phyloP scores from a whole-genome alignment of 2,797 vertebrate species.

The Tarsius wallacei region DNA sequence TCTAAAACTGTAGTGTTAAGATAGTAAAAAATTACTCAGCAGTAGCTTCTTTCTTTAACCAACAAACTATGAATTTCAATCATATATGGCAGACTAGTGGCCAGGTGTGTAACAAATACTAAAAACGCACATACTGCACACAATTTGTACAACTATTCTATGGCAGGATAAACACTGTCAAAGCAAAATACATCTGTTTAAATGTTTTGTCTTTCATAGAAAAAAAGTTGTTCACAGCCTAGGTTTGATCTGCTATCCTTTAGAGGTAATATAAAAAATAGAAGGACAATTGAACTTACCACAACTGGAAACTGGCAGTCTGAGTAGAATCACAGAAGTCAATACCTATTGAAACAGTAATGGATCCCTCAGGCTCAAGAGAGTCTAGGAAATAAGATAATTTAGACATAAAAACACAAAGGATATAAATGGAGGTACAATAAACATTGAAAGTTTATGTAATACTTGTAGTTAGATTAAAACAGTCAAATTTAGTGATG shows the following conservation, averaged over 20 bases:
- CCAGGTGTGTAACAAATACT: slow-evolving; percentile 11
- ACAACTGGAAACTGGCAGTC: slow-evolving; percentile 97
- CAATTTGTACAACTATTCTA: not conserved
- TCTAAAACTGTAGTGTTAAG: slow-evolving; percentile 6
- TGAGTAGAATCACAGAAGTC: slow-evolving; percentile 99
- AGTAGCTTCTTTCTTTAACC: slow-evolving; percentile 27
- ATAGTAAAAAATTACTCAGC: not conserved
- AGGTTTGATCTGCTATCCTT: slow-evolving; percentile 42
- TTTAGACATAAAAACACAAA: slow-evolving; percentile 85
- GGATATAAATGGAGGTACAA: slow-evolving; percentile 48
- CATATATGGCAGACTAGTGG: not conserved
- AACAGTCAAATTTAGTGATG: slow-evolving; percentile 2
- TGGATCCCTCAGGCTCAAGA: slow-evolving; percentile 95
- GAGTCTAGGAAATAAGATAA: slow-evolving; percentile 92
- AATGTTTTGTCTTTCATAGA: slow-evolving; percentile 43
- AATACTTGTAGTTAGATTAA: slow-evolving; percentile 23
- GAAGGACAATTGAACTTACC: slow-evolving; percentile 91
- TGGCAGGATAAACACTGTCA: not conserved
- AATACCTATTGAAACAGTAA: slow-evolving; percentile 96
- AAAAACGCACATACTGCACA: not conserved
- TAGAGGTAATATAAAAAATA: slow-evolving; percentile 5
- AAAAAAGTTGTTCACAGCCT: slow-evolving; percentile 34
- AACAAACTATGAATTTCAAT: slow-evolving; percentile 61
- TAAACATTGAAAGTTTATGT: slow-evolving; percentile 1
- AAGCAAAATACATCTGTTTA: slow-evolving; percentile 59